These are phyloP conservation scores for Siniperca obscura DNA, from an alignment of 2,797 vertebrate species.

Conservation along the genomic window DNA sequence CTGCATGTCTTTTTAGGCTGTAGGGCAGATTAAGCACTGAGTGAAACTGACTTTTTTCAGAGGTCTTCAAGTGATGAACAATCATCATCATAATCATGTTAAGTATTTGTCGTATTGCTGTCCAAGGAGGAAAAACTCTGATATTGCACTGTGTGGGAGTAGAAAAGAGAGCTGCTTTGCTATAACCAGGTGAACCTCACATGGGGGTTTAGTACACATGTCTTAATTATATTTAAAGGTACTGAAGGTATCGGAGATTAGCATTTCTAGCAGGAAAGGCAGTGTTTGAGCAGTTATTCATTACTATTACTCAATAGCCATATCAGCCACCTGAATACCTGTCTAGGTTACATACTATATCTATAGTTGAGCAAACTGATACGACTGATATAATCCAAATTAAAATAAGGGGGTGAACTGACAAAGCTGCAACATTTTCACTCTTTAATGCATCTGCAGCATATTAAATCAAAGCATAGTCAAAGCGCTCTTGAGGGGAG, in stretches of 20 bases:
- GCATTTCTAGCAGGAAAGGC: constrained; percentile 53
- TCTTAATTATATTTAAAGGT: constrained; percentile 18
- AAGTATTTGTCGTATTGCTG: constrained; percentile 42
- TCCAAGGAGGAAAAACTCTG: not conserved
- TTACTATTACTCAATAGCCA: constrained; percentile 36
- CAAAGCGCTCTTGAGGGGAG: not conserved
- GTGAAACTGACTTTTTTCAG: constrained; percentile 18
- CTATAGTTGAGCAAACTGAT: constrained; percentile 1
- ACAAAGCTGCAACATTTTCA: constrained; percentile 5
- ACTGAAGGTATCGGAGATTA: constrained; percentile 35
- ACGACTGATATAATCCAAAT: not conserved
- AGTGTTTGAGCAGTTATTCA: constrained; percentile 64
- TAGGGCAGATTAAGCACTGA: constrained; percentile 1
- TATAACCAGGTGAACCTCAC: not conserved
- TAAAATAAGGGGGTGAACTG: not conserved
- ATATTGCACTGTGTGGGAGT: not conserved
- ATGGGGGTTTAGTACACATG: not conserved
- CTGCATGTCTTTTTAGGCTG: not conserved
- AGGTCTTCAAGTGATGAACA: constrained; percentile 3
- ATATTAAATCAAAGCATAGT: not conserved
- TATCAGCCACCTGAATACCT: constrained; percentile 34
- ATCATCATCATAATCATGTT: constrained; percentile 1
- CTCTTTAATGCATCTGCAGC: not conserved
- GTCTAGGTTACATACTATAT: constrained; percentile 7
- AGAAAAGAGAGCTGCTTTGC: constrained; percentile 20